Conservation (phyloP, 2,888 invertebrate species). For the Lissocephala sabroskyi region DNA sequence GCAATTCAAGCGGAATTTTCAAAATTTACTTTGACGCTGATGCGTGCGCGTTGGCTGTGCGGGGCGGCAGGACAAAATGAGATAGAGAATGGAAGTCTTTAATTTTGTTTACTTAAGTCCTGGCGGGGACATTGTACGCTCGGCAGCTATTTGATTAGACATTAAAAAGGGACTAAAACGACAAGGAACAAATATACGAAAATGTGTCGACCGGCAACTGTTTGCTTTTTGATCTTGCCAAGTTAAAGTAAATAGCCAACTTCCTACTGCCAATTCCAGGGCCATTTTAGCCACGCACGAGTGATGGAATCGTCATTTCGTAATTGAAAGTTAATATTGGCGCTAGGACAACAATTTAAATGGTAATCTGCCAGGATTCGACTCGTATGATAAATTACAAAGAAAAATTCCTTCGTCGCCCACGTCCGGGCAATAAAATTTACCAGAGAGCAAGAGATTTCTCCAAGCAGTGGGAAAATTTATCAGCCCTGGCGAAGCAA, state of each 20-base stretch:
- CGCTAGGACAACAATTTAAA: constrained; percentile 28
- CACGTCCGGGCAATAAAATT: no score
- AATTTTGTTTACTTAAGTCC: constrained; percentile 29
- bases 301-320: constrained; percentile 19
- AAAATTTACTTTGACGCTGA: constrained; percentile 53
- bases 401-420: no score
- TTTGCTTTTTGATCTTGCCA: constrained; percentile 12
- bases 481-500: not conserved
- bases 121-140: constrained; percentile 11
- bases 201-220: constrained; percentile 16
- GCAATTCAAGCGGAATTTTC: constrained; percentile 54
- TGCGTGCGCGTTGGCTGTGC: constrained; percentile 44
- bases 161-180: constrained; percentile 34
- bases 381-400: no score
- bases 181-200: constrained; percentile 1
- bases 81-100: no score
- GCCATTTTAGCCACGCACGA: constrained; percentile 22
- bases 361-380: constrained; percentile 12
- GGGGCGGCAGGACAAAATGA: no score
- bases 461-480: no score
- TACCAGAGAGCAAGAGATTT: no score
- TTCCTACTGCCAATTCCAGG: no score
- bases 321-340: constrained; percentile 46
- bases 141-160: constrained; percentile 41
- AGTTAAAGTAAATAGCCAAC: not conserved